Evolutionary conservation across 2,797 vertebrate species (phyloP).

Genomic region (Lophotriccus pileatus): DNA sequence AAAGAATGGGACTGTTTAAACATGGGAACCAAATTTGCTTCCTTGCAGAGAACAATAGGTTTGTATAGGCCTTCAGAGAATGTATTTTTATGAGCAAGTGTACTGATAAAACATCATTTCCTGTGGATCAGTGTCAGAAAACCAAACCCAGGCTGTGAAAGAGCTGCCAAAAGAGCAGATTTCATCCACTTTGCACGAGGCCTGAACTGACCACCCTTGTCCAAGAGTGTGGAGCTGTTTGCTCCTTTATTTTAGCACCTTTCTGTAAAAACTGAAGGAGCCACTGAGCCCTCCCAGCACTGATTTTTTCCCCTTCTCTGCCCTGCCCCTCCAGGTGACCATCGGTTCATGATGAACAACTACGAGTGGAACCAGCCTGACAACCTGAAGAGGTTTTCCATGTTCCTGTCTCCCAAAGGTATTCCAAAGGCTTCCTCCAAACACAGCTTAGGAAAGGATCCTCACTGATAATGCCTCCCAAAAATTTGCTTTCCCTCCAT

Average conservation of each 20-base stretch:
- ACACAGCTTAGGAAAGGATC: not conserved
- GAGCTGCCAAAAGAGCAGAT: not conserved
- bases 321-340: slow-evolving; percentile 62
- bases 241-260: not conserved
- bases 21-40: not conserved
- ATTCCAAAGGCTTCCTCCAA: not conserved
- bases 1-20: not conserved
- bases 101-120: not conserved
- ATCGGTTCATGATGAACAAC: slow-evolving; percentile 77
- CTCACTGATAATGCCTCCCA: not conserved
- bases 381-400: slow-evolving; percentile 78
- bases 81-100: not conserved
- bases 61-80: not conserved
- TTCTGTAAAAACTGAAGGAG: not conserved
- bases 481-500: not conserved
- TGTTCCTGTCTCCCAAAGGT: slow-evolving; percentile 81
- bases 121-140: not conserved
- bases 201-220: not conserved
- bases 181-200: not conserved
- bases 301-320: not conserved
- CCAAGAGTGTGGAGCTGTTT: not conserved
- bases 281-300: not conserved
- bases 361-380: slow-evolving; percentile 75
- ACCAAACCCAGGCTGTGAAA: not conserved
- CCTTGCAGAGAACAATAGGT: not conserved